Base-by-base conservation (phyloP, 1,140 invertebrate species). In the Thaumetopoea pityocampa region DNA sequence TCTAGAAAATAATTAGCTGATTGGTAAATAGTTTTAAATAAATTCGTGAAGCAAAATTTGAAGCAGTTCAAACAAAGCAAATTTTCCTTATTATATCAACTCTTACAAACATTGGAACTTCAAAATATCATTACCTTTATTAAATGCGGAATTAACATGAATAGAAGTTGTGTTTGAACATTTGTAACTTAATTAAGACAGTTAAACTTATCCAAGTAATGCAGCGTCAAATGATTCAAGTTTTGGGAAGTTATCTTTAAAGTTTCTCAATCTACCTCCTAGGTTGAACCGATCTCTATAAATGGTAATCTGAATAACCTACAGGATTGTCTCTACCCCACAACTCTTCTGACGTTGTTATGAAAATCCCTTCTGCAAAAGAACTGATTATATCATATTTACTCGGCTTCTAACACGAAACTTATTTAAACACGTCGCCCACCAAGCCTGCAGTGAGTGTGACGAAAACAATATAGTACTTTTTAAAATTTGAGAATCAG, bases 171-270 rank as follows among this genome's bases (percentile, higher is more conserved):
- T 52, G 40, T 63, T 71, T 67, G 51, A 67, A 66, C 49, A 48
- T 59, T 52, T 51, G 46, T 64, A 51, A 77, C 51, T 77, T 78
- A 74, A 78, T 77, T 74, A 73, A 79, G 69, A 64, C 68, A 73
- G 62, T 78, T 73, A 73, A 83, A 72, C 72, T 76, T 81, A 73
- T 79, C 67, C 65, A 64, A 79, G 66, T 73, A 73, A 68, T 78
- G 76, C 64, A 77, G 66, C 66, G 58, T 76, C 76, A 81, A 76
- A 74, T 68, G 77, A 76, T 73, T 71, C 44, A 79, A 83, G 74
- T 83, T 82, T 70, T 37, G 63, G 62, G 58, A 68, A 84, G 77
- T 80, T 83, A 84, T 81, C 63, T 76, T 53, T 67, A 59, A 83
- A 81, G 70, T 81, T 83, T 57, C 46, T 59, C 77, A 76, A 81